Evolutionary conservation across 2,797 vertebrate species (phyloP).

Genomic region (Pelodytes ibericus): DNA sequence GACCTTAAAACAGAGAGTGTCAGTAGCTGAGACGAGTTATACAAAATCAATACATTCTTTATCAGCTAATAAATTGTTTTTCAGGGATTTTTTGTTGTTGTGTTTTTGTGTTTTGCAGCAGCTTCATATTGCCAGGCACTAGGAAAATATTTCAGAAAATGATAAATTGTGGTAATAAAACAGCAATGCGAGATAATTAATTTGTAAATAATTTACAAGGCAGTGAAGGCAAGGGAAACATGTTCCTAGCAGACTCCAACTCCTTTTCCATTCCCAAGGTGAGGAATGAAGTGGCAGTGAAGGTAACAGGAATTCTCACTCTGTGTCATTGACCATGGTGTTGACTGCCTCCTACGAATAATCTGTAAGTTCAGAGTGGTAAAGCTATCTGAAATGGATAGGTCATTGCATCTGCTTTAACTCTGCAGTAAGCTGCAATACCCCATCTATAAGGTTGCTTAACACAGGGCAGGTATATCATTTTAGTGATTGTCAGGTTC

Average conservation of each 20-base stretch:
- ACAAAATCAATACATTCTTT: slow-evolving; percentile 12
- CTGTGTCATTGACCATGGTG: slow-evolving; percentile 1
- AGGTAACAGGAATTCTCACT: slow-evolving; percentile 5
- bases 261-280: slow-evolving; percentile 1
- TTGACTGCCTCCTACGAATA: background rate
- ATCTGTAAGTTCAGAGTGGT: background rate
- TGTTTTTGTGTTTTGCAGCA: background rate
- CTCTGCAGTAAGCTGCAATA: background rate
- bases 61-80: slow-evolving; percentile 4
- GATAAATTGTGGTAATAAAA: slow-evolving; percentile 19
- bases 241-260: background rate
- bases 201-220: slow-evolving; percentile 18
- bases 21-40: background rate
- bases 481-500: too few species aligned
- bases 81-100: background rate
- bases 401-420: background rate
- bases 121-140: background rate
- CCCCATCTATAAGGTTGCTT: background rate
- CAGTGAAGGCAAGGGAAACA: background rate
- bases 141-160: background rate
- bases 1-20: background rate
- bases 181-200: slow-evolving; percentile 14
- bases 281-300: background rate
- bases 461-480: too few species aligned
- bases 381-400: background rate